Conservation (phyloP, 1,140 invertebrate genomes). For the Phymastichus coffea region DNA sequence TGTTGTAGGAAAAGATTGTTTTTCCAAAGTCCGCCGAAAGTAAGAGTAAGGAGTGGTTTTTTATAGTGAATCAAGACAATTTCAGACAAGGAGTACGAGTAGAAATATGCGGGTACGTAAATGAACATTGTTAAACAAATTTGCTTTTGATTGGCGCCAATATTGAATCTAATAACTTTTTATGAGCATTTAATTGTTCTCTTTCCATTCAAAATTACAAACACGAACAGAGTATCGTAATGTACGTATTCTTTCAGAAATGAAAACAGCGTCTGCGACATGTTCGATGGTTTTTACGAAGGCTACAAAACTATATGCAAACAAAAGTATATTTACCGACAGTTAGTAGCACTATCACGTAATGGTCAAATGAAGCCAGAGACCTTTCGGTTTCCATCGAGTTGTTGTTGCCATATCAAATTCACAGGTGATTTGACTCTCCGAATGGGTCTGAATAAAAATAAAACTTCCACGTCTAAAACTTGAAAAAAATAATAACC, state of each 20-base stretch:
- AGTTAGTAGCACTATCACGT: slow-evolving; percentile 56
- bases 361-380: slow-evolving; percentile 55
- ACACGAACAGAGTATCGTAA: neutral
- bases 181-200: too few relatives aligned
- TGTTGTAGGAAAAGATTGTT: slow-evolving; percentile 48
- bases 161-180: too few relatives aligned
- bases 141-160: too few relatives aligned
- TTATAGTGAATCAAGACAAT: slow-evolving; percentile 59
- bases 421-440: slow-evolving; percentile 23
- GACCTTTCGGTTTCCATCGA: slow-evolving; percentile 63
- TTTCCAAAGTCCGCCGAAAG: slow-evolving; percentile 55
- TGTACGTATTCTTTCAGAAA: slow-evolving; percentile 39
- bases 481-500: too few relatives aligned
- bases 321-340: slow-evolving; percentile 64
- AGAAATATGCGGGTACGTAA: slow-evolving; percentile 60
- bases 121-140: neutral
- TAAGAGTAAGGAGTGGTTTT: slow-evolving; percentile 58
- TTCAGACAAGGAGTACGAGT: slow-evolving; percentile 59
- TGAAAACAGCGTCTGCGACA: slow-evolving; percentile 31
- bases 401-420: slow-evolving; percentile 63
- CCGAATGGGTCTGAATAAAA: slow-evolving; percentile 19
- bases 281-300: slow-evolving; percentile 29
- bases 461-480: too few relatives aligned
- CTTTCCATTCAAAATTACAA: too few relatives aligned
- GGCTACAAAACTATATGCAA: slow-evolving; percentile 61